These are phyloP conservation scores for Euglossa dilemma DNA, from an alignment of 1,140 invertebrate genomes.

Conservation along the genomic window DNA sequence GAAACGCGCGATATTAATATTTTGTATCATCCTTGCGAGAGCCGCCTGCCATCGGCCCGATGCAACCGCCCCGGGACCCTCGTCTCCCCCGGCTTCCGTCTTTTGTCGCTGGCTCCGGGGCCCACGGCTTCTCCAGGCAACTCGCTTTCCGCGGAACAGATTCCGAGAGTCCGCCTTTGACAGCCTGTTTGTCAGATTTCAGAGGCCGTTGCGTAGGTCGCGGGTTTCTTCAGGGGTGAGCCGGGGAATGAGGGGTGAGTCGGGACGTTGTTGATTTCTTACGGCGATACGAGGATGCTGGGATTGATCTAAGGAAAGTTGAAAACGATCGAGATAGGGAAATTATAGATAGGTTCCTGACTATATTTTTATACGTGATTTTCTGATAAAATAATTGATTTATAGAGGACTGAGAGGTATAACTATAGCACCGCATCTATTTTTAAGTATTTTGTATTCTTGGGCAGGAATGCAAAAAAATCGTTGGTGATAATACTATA, in stretches of 20 bases:
- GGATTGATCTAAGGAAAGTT: too few species aligned
- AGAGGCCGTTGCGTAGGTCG: background rate
- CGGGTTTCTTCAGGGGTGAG: background rate
- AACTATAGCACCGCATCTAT: too few species aligned
- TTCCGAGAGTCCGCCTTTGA: background rate
- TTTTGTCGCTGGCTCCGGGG: slow-evolving; percentile 74
- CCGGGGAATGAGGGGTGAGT: too few species aligned
- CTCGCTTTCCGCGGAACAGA: background rate
- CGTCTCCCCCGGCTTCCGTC: slow-evolving; percentile 61
- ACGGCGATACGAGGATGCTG: too few species aligned
- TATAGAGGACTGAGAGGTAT: too few species aligned
- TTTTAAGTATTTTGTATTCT: too few species aligned
- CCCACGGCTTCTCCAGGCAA: background rate
- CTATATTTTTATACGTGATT: too few species aligned
- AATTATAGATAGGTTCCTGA: too few species aligned
- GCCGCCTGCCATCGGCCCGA: slow-evolving; percentile 54
- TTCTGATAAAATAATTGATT: too few species aligned
- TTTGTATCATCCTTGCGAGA: slow-evolving; percentile 82
- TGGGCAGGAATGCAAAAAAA: too few species aligned
- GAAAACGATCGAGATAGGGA: too few species aligned
- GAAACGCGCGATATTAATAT: slow-evolving; percentile 82
- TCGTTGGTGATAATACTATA: too few species aligned
- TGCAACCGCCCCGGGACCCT: slow-evolving; percentile 66
- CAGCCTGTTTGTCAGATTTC: background rate
- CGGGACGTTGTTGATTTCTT: background rate